Percentiles rank a stretch among this genome's conserved stretches.
These are phyloP conservation scores for Diadumene lineata DNA, from an alignment of 92 coral and sea anemone species.

Conservation along the genomic window DNA sequence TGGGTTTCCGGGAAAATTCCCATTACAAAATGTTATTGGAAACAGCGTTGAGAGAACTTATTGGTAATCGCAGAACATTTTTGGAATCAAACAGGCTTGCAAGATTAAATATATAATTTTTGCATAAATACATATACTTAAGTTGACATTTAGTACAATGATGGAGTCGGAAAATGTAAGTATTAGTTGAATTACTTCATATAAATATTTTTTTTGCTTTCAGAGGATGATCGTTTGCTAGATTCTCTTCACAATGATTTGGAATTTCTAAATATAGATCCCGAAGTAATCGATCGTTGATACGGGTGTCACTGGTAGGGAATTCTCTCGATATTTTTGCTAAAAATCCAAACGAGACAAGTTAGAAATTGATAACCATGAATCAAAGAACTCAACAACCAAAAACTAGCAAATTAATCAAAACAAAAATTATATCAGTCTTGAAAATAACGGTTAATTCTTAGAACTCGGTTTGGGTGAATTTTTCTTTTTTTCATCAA, in stretches of 20 bases:
- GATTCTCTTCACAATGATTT: background rate
- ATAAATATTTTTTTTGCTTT: too few relatives aligned
- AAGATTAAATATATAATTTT: too few relatives aligned
- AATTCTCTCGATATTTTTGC: too few relatives aligned
- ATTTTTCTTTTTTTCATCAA: too few relatives aligned
- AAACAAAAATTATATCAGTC: too few relatives aligned
- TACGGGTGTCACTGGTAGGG: too few relatives aligned
- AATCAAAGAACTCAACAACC: background rate
- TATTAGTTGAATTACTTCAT: background rate
- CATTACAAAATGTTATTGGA: constrained; percentile 24
- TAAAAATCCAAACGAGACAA: background rate
- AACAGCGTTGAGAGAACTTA: constrained; percentile 16
- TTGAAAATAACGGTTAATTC: too few relatives aligned
- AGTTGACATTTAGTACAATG: background rate
- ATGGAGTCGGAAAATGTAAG: background rate
- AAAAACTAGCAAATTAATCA: too few relatives aligned
- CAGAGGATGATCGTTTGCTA: background rate
- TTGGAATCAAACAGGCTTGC: too few relatives aligned
- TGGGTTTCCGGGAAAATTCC: constrained; percentile 13
- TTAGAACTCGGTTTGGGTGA: too few relatives aligned
- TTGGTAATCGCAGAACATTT: too few relatives aligned
- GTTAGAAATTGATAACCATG: background rate
- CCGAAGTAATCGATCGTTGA: background rate
- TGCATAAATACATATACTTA: too few relatives aligned
- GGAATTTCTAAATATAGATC: background rate